Conservation (phyloP, 2,113 vertebrate species). For the Rafetus swinhoei region DNA sequence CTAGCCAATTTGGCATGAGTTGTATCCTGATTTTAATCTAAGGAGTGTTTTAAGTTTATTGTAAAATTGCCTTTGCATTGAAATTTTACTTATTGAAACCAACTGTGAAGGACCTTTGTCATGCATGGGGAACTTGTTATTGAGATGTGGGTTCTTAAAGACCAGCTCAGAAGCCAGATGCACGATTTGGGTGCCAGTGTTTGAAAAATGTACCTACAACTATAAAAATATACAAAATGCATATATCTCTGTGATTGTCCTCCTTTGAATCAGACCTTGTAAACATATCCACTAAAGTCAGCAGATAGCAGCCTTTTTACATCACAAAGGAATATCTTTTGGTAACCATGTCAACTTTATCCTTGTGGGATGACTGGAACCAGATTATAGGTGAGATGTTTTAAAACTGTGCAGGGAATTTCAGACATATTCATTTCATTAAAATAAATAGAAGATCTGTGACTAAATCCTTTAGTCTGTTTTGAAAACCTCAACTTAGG, state of each 20-base stretch:
- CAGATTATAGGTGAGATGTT: constrained; percentile 25
- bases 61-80: neutral
- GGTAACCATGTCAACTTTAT: neutral
- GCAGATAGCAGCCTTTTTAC: neutral
- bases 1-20: neutral
- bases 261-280: neutral
- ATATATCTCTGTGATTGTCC: neutral
- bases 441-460: neutral
- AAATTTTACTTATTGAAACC: neutral
- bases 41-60: neutral
- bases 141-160: neutral
- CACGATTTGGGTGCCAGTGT: neutral
- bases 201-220: constrained; percentile 1
- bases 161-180: neutral
- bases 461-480: neutral
- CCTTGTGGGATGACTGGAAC: constrained; percentile 4
- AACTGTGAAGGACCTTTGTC: neutral
- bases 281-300: neutral
- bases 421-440: neutral
- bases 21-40: neutral
- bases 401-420: neutral
- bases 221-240: neutral
- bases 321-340: neutral
- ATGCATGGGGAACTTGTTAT: neutral
- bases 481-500: constrained; percentile 43